Evolutionary conservation across 2,888 invertebrate species (phyloP), one percentile per base, ranked within the genome.

Genomic region (Caenorhabditis angaria): DNA sequence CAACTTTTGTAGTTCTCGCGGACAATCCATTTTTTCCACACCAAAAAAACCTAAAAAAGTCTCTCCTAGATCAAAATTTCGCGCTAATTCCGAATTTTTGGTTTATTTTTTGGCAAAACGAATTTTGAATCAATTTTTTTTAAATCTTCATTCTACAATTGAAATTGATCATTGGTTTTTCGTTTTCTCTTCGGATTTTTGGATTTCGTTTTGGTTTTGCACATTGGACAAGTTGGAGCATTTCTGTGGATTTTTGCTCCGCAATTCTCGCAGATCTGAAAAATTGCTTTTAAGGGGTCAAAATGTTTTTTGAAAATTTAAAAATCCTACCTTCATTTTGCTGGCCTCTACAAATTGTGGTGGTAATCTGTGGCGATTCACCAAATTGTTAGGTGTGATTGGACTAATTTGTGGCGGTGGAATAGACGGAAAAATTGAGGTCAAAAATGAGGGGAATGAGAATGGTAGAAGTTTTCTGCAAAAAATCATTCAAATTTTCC

Each of bases 181-280:
- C 32, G 22, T 28, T 47, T 58, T 57, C 65, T 70, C 66, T 79
- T 79, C 24, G 77, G 77, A 70, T 79, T 77, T 56, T 79, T 79
- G 66, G 75, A 75, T 1, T 76, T 56, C 27, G 77, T 77, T 51
- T 71, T 76, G 57, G 72, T 77, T 41, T 79, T 79, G 90, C 97
- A 99, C 35, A 97, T 91, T 60, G 97, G 97, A 89, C 97, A 99
- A 88, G 99, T 97, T 68, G 97, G 97, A 77, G 97, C 97, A 90
- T 99, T 99, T 84, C 97, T 92, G 78, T 90, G 90, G 69, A 90
- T 90, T 76, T 89, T 89, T 64, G 89, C 89, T 68, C 89, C 88
- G 76, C 90, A 90, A 2, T 89, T 88, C 35, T 88, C 83, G 77
- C 90, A 90, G 2, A 88, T 88, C 89, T 89, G 84, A 35, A 79